Conservation (phyloP, 2,113 vertebrate species). For the Oenanthe melanoleuca region DNA sequence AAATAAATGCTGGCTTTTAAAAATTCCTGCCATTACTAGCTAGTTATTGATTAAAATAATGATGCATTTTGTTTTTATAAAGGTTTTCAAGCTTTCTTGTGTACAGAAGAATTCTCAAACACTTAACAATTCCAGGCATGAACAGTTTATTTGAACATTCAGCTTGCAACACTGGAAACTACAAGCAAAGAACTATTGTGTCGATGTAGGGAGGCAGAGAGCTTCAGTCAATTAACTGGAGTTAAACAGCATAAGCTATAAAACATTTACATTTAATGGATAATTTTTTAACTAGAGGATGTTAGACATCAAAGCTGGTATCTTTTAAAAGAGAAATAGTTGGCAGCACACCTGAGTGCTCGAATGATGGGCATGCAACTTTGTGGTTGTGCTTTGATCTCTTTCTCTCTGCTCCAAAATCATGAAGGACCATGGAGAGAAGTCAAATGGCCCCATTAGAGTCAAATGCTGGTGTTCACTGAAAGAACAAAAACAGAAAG, state of each 20-base stretch:
- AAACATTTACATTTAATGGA: neutral
- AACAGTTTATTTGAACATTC: neutral
- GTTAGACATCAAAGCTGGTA: neutral
- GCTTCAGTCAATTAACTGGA: neutral
- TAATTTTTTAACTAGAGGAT: neutral
- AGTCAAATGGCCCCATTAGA: neutral
- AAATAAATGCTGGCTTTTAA: neutral
- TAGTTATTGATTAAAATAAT: slow-evolving; percentile 6
- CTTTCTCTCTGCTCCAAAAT: neutral
- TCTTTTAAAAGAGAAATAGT: neutral
- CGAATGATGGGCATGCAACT: neutral
- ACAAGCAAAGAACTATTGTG: neutral
- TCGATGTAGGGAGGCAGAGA: neutral
- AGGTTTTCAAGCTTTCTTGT: neutral
- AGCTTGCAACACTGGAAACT: neutral
- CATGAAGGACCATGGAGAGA: neutral
- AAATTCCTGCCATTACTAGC: neutral
- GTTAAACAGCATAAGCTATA: neutral
- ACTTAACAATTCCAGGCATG: neutral
- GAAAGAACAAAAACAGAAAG: neutral
- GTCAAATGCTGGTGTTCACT: neutral
- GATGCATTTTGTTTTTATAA: neutral
- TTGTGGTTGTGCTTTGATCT: neutral
- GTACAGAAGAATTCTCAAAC: neutral
- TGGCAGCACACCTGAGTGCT: neutral